These are phyloP conservation scores for Drosophila merina DNA, from an alignment of 2,888 invertebrate genomes.

Conservation along the genomic window DNA sequence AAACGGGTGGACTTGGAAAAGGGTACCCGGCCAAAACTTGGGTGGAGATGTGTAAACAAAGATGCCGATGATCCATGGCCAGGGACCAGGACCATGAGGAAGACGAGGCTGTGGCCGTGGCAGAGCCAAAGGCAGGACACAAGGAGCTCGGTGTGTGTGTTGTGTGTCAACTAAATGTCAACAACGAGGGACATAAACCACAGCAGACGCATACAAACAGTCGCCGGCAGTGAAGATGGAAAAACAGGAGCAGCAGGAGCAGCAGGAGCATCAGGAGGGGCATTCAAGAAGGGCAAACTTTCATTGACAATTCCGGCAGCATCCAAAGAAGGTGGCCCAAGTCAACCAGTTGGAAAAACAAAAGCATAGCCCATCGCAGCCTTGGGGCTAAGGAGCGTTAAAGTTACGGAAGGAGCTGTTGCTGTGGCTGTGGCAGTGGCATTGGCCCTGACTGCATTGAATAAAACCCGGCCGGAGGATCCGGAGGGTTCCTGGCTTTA, in stretches of 20 bases:
- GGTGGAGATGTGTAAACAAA: slow-evolving; percentile 71
- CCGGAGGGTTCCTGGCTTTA: slow-evolving; percentile 20
- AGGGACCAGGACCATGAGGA: slow-evolving; percentile 29
- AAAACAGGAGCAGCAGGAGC: background rate
- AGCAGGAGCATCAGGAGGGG: background rate
- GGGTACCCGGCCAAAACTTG: slow-evolving; percentile 33
- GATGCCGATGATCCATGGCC: slow-evolving; percentile 73
- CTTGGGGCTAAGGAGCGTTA: background rate
- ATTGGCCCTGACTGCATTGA: slow-evolving; percentile 58
- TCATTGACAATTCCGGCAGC: slow-evolving; percentile 19
- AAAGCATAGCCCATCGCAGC: slow-evolving; percentile 32
- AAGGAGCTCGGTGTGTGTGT: slow-evolving; percentile 14
- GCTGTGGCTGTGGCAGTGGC: slow-evolving; percentile 46
- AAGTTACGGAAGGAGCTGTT: background rate
- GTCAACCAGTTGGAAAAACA: slow-evolving; percentile 42
- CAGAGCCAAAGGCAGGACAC: background rate
- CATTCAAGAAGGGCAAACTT: slow-evolving; percentile 10
- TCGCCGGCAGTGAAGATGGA: slow-evolving; percentile 23
- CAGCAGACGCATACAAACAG: slow-evolving; percentile 45
- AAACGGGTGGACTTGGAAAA: slow-evolving; percentile 45
- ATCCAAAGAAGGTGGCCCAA: slow-evolving; percentile 32
- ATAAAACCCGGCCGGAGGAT: slow-evolving; percentile 15
- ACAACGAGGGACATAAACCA: slow-evolving; percentile 59
- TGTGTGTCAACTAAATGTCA: slow-evolving; percentile 76
- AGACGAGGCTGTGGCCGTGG: background rate